Evolutionary conservation across 2,888 invertebrate species (phyloP).

Genomic region (Drosophila basisetae): DNA sequence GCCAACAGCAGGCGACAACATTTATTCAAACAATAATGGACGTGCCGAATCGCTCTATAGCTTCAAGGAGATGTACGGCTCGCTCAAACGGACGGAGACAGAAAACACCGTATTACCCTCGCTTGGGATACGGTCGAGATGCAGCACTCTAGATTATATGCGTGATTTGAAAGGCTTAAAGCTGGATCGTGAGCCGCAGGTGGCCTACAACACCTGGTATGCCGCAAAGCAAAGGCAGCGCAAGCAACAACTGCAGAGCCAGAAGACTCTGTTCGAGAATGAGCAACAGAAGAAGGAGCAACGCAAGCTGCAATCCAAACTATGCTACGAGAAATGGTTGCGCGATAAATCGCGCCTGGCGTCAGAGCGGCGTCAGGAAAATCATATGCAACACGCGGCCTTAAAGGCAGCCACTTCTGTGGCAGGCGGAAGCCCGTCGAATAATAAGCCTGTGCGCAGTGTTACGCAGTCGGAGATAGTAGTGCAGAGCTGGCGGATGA

Average conservation of each 20-base stretch:
- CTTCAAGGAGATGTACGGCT: constrained; percentile 41
- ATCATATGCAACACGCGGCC: constrained; percentile 16
- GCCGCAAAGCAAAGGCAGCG: constrained; percentile 75
- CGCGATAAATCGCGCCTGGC: constrained; percentile 58
- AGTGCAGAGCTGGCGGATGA: constrained; percentile 53
- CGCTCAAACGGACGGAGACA: constrained; percentile 38
- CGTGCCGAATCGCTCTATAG: constrained; percentile 21
- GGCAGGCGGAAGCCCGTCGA: not conserved
- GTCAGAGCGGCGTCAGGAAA: constrained; percentile 23
- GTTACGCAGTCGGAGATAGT: constrained; percentile 46
- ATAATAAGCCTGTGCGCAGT: constrained; percentile 23
- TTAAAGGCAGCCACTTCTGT: not conserved
- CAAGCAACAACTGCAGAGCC: constrained; percentile 20
- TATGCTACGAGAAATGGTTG: constrained; percentile 80
- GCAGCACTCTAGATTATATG: constrained; percentile 46
- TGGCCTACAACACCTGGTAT: constrained; percentile 82
- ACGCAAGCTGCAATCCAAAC: constrained; percentile 69
- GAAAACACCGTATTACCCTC: constrained; percentile 70
- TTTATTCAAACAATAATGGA: not conserved
- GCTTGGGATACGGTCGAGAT: constrained; percentile 63
- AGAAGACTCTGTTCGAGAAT: constrained; percentile 45
- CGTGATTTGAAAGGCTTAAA: constrained; percentile 24
- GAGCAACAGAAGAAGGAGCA: constrained; percentile 53
- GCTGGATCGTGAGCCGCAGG: constrained; percentile 57
- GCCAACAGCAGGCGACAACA: constrained; percentile 17